These are phyloP conservation scores for Drosophila putrida DNA, from an alignment of 2,888 invertebrate species.

Conservation along the genomic window DNA sequence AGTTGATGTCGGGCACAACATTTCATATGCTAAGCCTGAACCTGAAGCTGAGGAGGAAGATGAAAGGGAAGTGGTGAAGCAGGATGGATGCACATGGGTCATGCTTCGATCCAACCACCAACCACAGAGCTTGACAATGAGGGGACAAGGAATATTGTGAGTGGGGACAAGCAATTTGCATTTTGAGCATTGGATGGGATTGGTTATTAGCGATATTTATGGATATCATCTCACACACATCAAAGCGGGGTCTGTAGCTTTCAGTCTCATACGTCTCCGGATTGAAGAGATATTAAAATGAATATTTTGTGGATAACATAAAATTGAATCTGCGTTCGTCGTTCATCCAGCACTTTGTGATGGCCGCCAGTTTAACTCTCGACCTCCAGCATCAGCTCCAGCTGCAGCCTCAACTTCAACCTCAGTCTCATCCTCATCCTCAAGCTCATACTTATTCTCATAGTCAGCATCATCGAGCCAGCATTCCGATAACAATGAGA, in stretches of 20 bases:
- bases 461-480: constrained; percentile 38
- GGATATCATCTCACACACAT: constrained; percentile 68
- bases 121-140: constrained; percentile 47
- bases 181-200: constrained; percentile 83
- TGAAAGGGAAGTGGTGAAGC: not conserved
- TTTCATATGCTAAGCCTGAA: constrained; percentile 74
- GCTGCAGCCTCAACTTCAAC: constrained; percentile 6
- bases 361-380: constrained; percentile 61
- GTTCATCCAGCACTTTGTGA: constrained; percentile 59
- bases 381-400: constrained; percentile 6
- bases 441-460: not conserved
- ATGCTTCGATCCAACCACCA: constrained; percentile 52
- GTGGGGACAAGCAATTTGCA: constrained; percentile 84
- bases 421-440: constrained; percentile 1
- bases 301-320: constrained; percentile 83
- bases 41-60: not conserved
- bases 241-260: constrained; percentile 1
- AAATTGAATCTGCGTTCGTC: constrained; percentile 75
- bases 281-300: constrained; percentile 84
- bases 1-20: constrained; percentile 46
- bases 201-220: constrained; percentile 85
- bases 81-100: not conserved
- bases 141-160: constrained; percentile 9
- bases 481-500: constrained; percentile 76
- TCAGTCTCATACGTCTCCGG: constrained; percentile 42